phyloP scores from a whole-genome alignment of 92 coral and sea anemone species.

The Plumapathes pennacea region DNA sequence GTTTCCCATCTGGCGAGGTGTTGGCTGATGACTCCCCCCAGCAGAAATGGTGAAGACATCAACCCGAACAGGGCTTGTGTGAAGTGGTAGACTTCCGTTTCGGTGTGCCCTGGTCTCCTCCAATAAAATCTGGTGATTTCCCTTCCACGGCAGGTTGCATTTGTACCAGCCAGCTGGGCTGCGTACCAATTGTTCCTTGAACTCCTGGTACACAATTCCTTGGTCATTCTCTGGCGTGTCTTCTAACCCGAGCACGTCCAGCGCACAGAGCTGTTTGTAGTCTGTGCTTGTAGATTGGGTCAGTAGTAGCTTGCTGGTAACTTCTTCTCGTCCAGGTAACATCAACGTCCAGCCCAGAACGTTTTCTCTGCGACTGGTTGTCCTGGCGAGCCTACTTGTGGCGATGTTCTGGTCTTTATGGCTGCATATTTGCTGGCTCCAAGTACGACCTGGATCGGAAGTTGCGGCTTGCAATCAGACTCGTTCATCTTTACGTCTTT shows the following conservation, averaged over 20 bases:
- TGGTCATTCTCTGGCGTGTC: constrained; percentile 21
- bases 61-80: constrained; percentile 34
- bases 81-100: constrained; percentile 19
- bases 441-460: constrained; percentile 46
- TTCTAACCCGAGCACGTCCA: constrained; percentile 15
- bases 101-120: background rate
- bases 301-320: background rate
- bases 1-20: constrained; percentile 26
- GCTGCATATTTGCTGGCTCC: constrained; percentile 46
- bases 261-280: constrained; percentile 9
- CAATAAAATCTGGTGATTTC: background rate
- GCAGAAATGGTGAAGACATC: too few species aligned
- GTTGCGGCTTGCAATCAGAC: constrained; percentile 28
- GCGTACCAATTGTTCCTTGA: constrained; percentile 17
- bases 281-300: background rate
- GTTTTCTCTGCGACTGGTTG: constrained; percentile 52
- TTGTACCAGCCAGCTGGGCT: constrained; percentile 3
- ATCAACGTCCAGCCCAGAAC: constrained; percentile 31
- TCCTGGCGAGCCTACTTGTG: constrained; percentile 27
- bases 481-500: constrained; percentile 44
- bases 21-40: too few species aligned
- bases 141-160: background rate
- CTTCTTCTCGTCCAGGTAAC: constrained; percentile 29
- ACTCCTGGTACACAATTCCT: constrained; percentile 11
- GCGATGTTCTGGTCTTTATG: constrained; percentile 6